These are phyloP conservation scores for Micromussa lordhowensis DNA, from an alignment of 92 coral and sea anemone genomes.

Conservation along the genomic window DNA sequence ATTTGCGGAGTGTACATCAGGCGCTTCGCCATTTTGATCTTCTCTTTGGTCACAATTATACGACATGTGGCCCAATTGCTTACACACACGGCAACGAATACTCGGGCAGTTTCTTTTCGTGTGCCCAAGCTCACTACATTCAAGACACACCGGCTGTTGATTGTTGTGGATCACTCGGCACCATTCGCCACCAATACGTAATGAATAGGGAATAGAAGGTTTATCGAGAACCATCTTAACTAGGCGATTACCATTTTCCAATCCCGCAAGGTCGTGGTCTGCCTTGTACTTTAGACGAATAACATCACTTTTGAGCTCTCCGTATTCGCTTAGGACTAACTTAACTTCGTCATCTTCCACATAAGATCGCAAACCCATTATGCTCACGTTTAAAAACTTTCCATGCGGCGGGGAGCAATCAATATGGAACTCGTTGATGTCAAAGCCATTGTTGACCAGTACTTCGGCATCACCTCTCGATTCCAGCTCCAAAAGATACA, in stretches of 20 bases:
- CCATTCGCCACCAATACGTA: slow-evolving; percentile 1
- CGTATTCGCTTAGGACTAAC: neutral
- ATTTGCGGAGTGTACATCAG: neutral
- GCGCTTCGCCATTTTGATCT: neutral
- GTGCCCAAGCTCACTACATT: slow-evolving; percentile 20
- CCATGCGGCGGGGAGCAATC: neutral
- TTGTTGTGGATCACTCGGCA: slow-evolving; percentile 11
- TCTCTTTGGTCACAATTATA: neutral
- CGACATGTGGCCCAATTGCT: neutral
- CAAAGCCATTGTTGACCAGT: neutral
- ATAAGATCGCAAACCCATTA: too few relatives aligned
- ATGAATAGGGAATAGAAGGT: slow-evolving; percentile 15
- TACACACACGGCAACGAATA: neutral
- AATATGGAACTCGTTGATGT: neutral
- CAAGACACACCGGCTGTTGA: slow-evolving; percentile 1
- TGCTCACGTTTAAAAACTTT: too few relatives aligned
- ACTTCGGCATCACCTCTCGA: neutral
- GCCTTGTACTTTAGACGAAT: slow-evolving; percentile 29
- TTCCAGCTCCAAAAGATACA: neutral
- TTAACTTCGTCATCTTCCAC: neutral
- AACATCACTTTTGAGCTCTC: neutral
- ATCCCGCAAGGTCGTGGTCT: neutral
- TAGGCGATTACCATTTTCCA: slow-evolving; percentile 41
- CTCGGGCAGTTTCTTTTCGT: neutral
- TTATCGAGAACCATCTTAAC: neutral